Conservation (phyloP, 2,797 vertebrate species). For the Oreonectes daqikongensis region DNA sequence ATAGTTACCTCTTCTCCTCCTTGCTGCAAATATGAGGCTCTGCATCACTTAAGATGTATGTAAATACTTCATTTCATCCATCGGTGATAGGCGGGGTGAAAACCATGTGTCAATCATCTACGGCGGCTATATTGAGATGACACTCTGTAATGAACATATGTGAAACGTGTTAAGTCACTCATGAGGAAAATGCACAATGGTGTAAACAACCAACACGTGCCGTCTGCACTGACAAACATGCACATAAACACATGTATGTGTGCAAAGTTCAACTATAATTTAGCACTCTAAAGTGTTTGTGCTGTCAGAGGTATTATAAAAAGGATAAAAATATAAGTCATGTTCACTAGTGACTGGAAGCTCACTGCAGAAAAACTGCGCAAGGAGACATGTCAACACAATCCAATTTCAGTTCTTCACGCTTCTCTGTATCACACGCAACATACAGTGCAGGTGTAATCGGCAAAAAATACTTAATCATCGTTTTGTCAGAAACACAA, state of each 20-base stretch:
- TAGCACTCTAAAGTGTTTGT: not conserved
- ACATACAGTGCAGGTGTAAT: no score
- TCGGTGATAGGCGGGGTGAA: slow-evolving; percentile 64
- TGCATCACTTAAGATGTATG: slow-evolving; percentile 73
- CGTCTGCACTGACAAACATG: not conserved
- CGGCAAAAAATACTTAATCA: not conserved
- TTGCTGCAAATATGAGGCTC: slow-evolving; percentile 68
- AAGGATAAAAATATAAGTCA: not conserved
- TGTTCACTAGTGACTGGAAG: no score
- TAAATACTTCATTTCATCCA: slow-evolving; percentile 77
- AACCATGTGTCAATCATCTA: slow-evolving; percentile 61
- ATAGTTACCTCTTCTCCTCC: slow-evolving; percentile 43
- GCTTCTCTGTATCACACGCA: not conserved
- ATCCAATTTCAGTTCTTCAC: not conserved
- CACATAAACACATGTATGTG: not conserved
- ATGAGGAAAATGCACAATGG: slow-evolving; percentile 9
- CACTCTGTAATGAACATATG: slow-evolving; percentile 18
- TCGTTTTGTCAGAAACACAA: not conserved
- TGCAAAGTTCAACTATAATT: slow-evolving; percentile 22
- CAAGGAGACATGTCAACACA: not conserved
- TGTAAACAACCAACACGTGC: not conserved
- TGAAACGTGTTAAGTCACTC: not conserved
- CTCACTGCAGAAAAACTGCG: not conserved
- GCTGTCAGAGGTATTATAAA: not conserved
- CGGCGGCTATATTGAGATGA: not conserved